Conservation (phyloP, 2,888 invertebrate genomes). For the Plagodis dolabraria region DNA sequence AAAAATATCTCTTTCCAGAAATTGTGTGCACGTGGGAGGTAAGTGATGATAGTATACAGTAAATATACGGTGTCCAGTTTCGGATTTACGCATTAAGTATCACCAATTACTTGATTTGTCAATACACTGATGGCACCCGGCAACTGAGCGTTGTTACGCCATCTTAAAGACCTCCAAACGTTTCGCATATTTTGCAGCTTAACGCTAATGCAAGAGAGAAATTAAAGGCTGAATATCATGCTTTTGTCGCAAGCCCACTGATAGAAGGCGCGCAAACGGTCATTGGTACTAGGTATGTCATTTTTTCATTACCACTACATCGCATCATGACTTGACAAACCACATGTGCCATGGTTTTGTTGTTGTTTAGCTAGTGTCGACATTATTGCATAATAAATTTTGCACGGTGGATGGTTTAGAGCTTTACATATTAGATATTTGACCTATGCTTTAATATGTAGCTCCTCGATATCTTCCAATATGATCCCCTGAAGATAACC, state of each 20-base stretch:
- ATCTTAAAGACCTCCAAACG: conserved; percentile 82
- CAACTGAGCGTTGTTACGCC: conserved; percentile 84
- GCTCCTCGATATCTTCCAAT: conserved; percentile 39
- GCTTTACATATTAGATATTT: conserved; percentile 45
- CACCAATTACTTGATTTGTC: conserved; percentile 78
- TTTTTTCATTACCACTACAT: conserved; percentile 69
- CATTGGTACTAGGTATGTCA: conserved; percentile 77
- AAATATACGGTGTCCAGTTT: conserved; percentile 70
- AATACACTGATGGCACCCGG: conserved; percentile 81
- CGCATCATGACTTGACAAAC: conserved; percentile 74
- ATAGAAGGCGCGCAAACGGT: conserved; percentile 65
- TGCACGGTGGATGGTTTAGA: conserved; percentile 60
- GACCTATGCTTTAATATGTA: conserved; percentile 46
- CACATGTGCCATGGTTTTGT: conserved; percentile 81
- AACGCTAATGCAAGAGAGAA: conserved; percentile 61
- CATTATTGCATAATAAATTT: conserved; percentile 64
- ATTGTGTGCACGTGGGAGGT: conserved; percentile 83
- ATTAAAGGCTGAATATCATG: conserved; percentile 70
- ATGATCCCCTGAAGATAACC: conserved; percentile 64
- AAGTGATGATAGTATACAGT: conserved; percentile 76
- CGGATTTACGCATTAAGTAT: conserved; percentile 64
- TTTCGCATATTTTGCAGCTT: conserved; percentile 79
- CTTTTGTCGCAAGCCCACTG: conserved; percentile 63
- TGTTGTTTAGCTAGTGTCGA: conserved; percentile 70
- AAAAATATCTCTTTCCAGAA: conserved; percentile 85